Conservation (phyloP, 2,113 vertebrate species). For the Tupaia chinensis region DNA sequence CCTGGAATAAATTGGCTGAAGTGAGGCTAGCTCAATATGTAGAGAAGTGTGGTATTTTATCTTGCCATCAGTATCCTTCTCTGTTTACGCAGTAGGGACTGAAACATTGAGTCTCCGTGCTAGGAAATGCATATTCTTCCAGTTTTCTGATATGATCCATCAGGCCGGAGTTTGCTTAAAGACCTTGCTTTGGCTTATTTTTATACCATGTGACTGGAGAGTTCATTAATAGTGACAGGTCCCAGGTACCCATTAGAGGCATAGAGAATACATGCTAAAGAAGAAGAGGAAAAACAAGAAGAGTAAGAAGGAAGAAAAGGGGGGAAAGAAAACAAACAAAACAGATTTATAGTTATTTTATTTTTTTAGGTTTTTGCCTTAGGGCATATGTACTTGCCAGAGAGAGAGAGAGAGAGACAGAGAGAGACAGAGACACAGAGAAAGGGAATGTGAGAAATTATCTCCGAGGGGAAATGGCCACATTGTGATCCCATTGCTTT, state of each 20-base stretch:
- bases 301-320: neutral
- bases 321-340: neutral
- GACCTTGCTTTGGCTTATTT: conserved; percentile 44
- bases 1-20: conserved; percentile 36
- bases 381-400: too few species aligned
- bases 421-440: too few species aligned
- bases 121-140: neutral
- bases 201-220: conserved; percentile 9
- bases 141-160: conserved; percentile 5
- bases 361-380: too few species aligned
- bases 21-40: conserved; percentile 9
- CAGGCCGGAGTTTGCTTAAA: conserved; percentile 28
- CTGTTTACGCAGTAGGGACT: neutral
- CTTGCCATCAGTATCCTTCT: conserved; percentile 44
- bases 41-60: conserved; percentile 42
- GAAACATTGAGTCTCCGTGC: conserved; percentile 39
- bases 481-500: too few species aligned
- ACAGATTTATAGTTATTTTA: neutral
- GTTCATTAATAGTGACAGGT: conserved; percentile 41
- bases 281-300: too few species aligned
- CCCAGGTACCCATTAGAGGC: conserved; percentile 23
- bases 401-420: too few species aligned
- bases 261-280: neutral
- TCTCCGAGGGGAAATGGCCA: too few species aligned
- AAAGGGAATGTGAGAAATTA: too few species aligned